Percentiles rank a stretch among this genome's conserved stretches.
phyloP scores from a whole-genome alignment of 2,113 vertebrate genomes.

The Dissostichus mawsoni region DNA sequence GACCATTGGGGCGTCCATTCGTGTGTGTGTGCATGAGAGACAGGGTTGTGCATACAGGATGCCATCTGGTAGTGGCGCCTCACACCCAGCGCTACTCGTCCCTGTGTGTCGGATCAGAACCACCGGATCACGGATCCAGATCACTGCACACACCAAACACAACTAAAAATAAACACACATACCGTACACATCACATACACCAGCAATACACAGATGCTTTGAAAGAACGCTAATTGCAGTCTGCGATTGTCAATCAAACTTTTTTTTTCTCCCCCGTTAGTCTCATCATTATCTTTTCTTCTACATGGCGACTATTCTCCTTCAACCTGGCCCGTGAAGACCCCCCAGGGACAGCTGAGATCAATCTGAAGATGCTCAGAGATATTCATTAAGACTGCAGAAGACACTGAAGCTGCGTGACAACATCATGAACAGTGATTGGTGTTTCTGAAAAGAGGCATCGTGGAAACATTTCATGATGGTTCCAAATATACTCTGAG shows the following conservation, averaged over 20 bases:
- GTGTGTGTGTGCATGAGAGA: slow-evolving; percentile 30
- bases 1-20: slow-evolving; percentile 56
- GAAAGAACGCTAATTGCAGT: slow-evolving; percentile 94
- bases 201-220: slow-evolving; percentile 70
- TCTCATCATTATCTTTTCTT: slow-evolving; percentile 67
- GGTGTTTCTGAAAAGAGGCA: background rate
- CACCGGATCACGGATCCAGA: slow-evolving; percentile 92
- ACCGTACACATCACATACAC: slow-evolving; percentile 29
- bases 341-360: slow-evolving; percentile 49
- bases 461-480: background rate
- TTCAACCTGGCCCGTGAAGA: slow-evolving; percentile 50
- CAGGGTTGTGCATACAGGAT: slow-evolving; percentile 77
- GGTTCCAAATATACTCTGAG: background rate
- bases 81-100: slow-evolving; percentile 88
- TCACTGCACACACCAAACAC: slow-evolving; percentile 85
- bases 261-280: slow-evolving; percentile 41
- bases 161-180: slow-evolving; percentile 59
- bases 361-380: slow-evolving; percentile 46
- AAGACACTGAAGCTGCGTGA: slow-evolving; percentile 31
- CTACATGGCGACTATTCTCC: slow-evolving; percentile 43
- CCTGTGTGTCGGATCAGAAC: slow-evolving; percentile 93
- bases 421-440: slow-evolving; percentile 8
- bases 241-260: slow-evolving; percentile 95
- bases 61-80: slow-evolving; percentile 93
- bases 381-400: slow-evolving; percentile 65